phyloP scores from a whole-genome alignment of 2,888 invertebrate species.

The Lydus trimaculatus region DNA sequence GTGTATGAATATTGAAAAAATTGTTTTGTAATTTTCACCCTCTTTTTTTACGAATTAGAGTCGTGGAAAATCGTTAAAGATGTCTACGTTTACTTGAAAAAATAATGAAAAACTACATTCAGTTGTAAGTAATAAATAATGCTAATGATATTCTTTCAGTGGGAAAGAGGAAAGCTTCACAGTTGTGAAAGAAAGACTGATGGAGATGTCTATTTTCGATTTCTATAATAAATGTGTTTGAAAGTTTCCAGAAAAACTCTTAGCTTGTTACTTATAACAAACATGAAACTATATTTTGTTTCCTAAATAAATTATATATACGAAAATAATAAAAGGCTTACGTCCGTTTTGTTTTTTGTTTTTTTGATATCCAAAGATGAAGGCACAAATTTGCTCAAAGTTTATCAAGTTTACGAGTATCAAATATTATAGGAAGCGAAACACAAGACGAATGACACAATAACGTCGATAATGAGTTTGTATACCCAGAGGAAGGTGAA shows the following conservation, averaged over 20 bases:
- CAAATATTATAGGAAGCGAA: background rate
- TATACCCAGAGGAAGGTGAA: constrained; percentile 39
- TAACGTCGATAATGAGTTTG: constrained; percentile 36
- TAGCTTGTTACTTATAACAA: background rate
- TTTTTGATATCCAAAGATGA: background rate
- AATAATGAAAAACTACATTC: background rate
- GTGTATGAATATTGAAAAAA: background rate
- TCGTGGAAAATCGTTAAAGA: no score
- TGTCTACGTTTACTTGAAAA: background rate
- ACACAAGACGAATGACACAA: constrained; percentile 34
- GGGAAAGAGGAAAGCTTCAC: background rate
- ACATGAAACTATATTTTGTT: background rate
- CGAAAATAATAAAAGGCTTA: no score
- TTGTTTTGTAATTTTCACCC: background rate
- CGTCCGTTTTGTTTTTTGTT: no score
- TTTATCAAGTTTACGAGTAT: background rate
- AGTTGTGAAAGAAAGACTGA: background rate
- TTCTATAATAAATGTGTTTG: background rate
- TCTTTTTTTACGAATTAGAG: no score
- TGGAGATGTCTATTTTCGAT: background rate
- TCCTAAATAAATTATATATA: background rate
- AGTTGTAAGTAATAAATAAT: background rate
- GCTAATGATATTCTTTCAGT: background rate
- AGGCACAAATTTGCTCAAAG: background rate
- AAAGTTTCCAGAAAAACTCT: background rate